phyloP scores from a whole-genome alignment of 2,797 vertebrate species.

The Coregonus ussuriensis region DNA sequence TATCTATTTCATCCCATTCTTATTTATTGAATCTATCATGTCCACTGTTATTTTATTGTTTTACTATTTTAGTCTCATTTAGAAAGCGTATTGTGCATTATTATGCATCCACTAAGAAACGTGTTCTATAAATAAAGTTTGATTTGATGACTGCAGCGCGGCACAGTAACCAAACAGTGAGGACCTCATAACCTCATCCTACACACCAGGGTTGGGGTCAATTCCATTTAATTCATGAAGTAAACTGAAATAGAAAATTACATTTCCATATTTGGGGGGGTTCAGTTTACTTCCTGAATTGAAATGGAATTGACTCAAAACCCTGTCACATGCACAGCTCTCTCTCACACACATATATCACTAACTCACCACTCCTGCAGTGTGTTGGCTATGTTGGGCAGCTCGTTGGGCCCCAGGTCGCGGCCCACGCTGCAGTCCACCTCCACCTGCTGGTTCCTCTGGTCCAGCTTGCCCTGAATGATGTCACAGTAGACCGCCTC shows the following conservation, averaged over 20 bases:
- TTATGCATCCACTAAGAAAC: neutral
- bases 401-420: conserved; percentile 96
- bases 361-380: conserved; percentile 93
- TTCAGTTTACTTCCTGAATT: neutral
- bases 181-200: too few species aligned
- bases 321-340: neutral
- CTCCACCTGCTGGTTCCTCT: conserved; percentile 97
- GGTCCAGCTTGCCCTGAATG: conserved; percentile 98
- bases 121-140: neutral
- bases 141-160: too few species aligned
- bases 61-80: too few species aligned
- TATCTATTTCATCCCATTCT: too few species aligned
- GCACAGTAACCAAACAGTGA: too few species aligned
- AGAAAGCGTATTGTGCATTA: too few species aligned
- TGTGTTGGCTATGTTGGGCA: conserved; percentile 94
- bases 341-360: conserved; percentile 11
- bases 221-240: too few species aligned
- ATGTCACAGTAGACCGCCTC: conserved; percentile 98
- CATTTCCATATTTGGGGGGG: too few species aligned
- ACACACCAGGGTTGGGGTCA: too few species aligned
- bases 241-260: too few species aligned
- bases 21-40: too few species aligned
- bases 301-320: neutral
- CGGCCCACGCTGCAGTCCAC: conserved; percentile 98
- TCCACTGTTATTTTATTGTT: too few species aligned